Base-by-base conservation (phyloP, 1,140 invertebrate genomes). In the Eupeodes corollae region DNA sequence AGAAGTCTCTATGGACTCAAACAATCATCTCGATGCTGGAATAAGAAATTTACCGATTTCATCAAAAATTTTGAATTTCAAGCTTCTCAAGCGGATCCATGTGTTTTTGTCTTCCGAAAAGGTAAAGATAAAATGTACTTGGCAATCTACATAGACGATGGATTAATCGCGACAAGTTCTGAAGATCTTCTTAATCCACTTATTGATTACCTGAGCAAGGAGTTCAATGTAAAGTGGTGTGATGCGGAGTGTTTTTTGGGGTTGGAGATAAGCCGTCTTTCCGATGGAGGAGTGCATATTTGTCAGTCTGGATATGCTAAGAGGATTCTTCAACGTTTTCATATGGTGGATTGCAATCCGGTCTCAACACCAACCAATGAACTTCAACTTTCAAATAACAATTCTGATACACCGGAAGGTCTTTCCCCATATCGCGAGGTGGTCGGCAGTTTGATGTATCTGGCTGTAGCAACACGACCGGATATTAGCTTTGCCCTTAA, bases 121-220 rank as follows among this genome's bases (percentile, higher is more conserved):
- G 49, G 40, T 11, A 50, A 50, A 30, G 40, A 47, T 21, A 46
- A 60, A 5, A 44, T 69, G 30, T 21, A 70, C 14, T 48, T 58
- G 8, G 47, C 47, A 6, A 31, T 70, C 2, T 71, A 69, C 52
- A 63, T 73, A 2, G 66, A 73, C 52, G 69, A 71, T 52, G 61
- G 56, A 9, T 47, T 72, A 16, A 50, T 70, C 44, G 59, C 51
- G 30, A 50, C 59, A 16, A 57, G 39, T 39, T 32, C 50, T 50
- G 38, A 52, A 16, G 26, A 44, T n/a, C 46, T 56, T 38, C 14
- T 57, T 6, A 14, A 55, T 6, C 13, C 38, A 15, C 54, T 63
- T n/a, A 47, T 57, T 5, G 32, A 49, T 39, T 12, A 59, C 3
- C 16, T 64, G 35, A 53, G 37, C 47, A 48, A 43, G 16, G 35